Evolutionary conservation across 1,140 invertebrate species (phyloP).

Genomic region (Scaptomyza pallida): DNA sequence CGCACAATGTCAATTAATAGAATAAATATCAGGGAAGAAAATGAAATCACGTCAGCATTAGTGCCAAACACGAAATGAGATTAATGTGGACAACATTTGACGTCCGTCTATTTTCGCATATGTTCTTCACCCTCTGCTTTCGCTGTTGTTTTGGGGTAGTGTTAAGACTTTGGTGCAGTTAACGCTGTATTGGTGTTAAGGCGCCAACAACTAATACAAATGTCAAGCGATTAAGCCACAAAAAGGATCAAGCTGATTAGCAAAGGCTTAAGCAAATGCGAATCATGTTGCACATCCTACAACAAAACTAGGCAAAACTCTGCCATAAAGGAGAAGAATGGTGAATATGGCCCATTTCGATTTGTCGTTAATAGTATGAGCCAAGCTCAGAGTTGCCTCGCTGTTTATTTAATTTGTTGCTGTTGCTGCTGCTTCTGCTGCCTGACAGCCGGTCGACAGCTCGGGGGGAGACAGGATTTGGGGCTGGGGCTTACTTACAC

Average conservation of each 20-base stretch:
- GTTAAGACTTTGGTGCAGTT: slow-evolving; percentile 8
- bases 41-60: slow-evolving; percentile 53
- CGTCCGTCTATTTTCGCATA: slow-evolving; percentile 43
- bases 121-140: not conserved
- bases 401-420: slow-evolving; percentile 80
- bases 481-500: not conserved
- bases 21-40: slow-evolving; percentile 51
- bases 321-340: not conserved
- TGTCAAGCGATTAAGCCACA: slow-evolving; percentile 79
- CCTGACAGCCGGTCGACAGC: slow-evolving; percentile 60
- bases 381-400: slow-evolving; percentile 50
- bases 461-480: slow-evolving; percentile 1
- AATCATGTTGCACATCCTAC: slow-evolving; percentile 17
- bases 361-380: slow-evolving; percentile 79
- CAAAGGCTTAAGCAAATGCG: slow-evolving; percentile 60
- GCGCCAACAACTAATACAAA: slow-evolving; percentile 68
- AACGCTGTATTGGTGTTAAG: slow-evolving; percentile 28
- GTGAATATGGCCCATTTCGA: slow-evolving; percentile 37
- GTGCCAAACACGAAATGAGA: slow-evolving; percentile 61
- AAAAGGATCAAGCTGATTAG: slow-evolving; percentile 78
- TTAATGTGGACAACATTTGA: slow-evolving; percentile 69
- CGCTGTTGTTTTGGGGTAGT: not conserved
- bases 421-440: no score
- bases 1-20: slow-evolving; percentile 64
- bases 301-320: slow-evolving; percentile 7